These are phyloP conservation scores for Ochropacha duplaris DNA, from an alignment of 2,888 invertebrate genomes.

Conservation along the genomic window DNA sequence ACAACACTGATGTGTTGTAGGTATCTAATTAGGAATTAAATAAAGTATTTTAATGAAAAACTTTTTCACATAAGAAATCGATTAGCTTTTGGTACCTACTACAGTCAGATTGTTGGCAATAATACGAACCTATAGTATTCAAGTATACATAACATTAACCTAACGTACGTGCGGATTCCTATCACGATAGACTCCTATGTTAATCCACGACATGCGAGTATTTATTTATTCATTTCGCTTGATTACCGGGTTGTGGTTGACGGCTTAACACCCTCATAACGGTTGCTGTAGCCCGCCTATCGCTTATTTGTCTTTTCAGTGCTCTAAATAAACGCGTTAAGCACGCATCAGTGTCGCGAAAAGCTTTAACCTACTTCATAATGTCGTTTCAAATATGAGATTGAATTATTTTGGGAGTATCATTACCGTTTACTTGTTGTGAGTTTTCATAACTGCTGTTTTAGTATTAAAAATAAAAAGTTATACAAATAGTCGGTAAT, in stretches of 20 bases:
- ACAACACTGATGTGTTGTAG: too few species aligned
- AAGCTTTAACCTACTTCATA: slow-evolving; percentile 23
- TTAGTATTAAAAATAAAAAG: background rate
- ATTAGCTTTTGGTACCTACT: too few species aligned
- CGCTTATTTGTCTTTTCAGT: slow-evolving; percentile 23
- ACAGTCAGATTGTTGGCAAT: too few species aligned
- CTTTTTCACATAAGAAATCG: too few species aligned
- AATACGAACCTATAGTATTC: too few species aligned
- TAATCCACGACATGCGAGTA: slow-evolving; percentile 2
- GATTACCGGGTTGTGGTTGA: slow-evolving; percentile 20
- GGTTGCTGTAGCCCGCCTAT: slow-evolving; percentile 9
- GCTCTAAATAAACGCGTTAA: slow-evolving; percentile 6
- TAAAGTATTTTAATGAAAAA: too few species aligned
- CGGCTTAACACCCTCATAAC: slow-evolving; percentile 16
- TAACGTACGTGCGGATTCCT: background rate
- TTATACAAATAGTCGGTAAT: too few species aligned
- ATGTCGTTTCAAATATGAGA: background rate
- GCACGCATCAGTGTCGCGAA: slow-evolving; percentile 17
- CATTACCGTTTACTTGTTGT: background rate
- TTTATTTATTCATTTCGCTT: slow-evolving; percentile 18
- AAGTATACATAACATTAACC: background rate
- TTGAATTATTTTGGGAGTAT: background rate
- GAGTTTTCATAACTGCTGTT: background rate
- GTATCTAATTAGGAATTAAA: too few species aligned
- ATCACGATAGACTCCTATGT: background rate